Evolutionary conservation across 2,113 vertebrate genomes (phyloP), one percentile per base, ranked within the genome.

Genomic region (Butorides virescens): DNA sequence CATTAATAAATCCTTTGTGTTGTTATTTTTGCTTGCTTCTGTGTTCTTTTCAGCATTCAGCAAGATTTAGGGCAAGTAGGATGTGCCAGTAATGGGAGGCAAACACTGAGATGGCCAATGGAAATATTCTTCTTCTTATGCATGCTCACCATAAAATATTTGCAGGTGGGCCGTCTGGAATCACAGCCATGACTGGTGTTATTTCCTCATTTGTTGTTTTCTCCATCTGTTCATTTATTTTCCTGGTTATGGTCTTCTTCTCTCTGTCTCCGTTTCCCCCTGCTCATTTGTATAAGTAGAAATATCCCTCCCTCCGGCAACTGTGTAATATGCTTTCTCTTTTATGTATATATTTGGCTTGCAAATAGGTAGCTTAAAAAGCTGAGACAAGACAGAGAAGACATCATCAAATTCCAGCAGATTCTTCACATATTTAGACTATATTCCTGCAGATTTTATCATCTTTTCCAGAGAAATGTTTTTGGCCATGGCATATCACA

Each of bases 191-290:
- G 95, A 95, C 94, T 96, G 91, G 93, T 97, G 93, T 92, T 97
- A 89, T 91, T 95, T 96, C 93, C 93, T 95, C 90, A 47, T 96
- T 96, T 96, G 92, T 94, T 96, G 83, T 97, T 96, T 91, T 90
- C 95, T 93, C 96, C 97, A 97, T 97, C 94, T 97, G 94, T 95
- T 97, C 96, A 76, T 96, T 97, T 96, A 96, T 97, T 97, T 97
- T 93, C 61, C 90, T 90, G 74, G 84, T 95, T 96, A 94, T 95
- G 89, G 90, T 95, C 88, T 10, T 95, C 89, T 93, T 93, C 84
- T 56, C 65, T 83, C 91, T 90, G 79, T 82, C 88, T 95, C 78
- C 46, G 85, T 92, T 88, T 92, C 93, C 87, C 87, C 63, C 76
- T 94, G 90, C 91, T 97, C 92, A 95, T 97, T 96, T 94, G 86